Percentiles rank a stretch among this genome's conserved stretches.
phyloP scores from a whole-genome alignment of 2,113 vertebrate species.

The Brienomyrus brachyistius region DNA sequence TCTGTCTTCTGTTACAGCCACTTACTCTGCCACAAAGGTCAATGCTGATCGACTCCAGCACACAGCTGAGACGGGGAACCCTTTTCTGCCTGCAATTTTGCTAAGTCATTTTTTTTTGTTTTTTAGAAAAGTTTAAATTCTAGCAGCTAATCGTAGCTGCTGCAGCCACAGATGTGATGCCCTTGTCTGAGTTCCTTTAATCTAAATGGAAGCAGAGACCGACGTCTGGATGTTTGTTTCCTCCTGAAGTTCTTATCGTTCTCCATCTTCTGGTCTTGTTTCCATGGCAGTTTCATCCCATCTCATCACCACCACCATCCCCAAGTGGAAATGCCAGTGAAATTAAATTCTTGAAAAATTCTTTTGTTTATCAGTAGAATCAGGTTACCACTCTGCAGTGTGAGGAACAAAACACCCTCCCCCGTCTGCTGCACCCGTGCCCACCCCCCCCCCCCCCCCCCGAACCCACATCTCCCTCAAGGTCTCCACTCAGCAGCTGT shows the following conservation, averaged over 20 bases:
- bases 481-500: too few species aligned
- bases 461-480: too few species aligned
- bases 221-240: background rate
- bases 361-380: conserved; percentile 7
- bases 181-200: background rate
- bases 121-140: background rate
- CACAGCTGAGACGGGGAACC: background rate
- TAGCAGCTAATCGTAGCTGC: background rate
- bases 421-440: background rate
- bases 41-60: background rate
- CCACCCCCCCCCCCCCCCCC: background rate
- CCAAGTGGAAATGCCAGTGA: conserved; percentile 8
- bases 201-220: background rate
- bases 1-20: background rate
- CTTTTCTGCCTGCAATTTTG: background rate
- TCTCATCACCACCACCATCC: background rate
- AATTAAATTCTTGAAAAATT: conserved; percentile 12
- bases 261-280: background rate
- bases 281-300: background rate
- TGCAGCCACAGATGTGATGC: background rate
- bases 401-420: background rate
- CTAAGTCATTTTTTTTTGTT: background rate
- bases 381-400: background rate
- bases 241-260: background rate
- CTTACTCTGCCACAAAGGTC: background rate